Evolutionary conservation across 2,797 vertebrate species (phyloP), one percentile per base, ranked within the genome.

Genomic region (Helarctos malayanus): DNA sequence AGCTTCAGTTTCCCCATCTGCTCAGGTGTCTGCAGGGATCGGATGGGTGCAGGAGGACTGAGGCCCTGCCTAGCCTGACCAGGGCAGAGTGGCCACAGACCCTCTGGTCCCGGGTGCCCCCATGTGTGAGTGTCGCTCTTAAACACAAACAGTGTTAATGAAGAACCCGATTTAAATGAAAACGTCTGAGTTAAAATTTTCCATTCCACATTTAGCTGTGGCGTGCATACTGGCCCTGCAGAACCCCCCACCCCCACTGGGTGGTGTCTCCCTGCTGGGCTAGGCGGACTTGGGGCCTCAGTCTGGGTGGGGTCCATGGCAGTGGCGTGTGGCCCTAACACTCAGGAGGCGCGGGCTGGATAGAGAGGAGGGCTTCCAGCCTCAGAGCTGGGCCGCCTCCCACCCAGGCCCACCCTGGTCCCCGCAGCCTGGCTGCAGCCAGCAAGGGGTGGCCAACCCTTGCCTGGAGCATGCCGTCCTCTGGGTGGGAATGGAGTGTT

Each of bases 121-220:
- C 0, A 2, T 13, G 47, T 29, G 10, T 49, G 32, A 84, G 38
- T 21, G 56, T 49, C 27, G 21, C 41, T 81, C n/a, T 56, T 63
- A 89, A 13, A 82, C 47, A 29, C 80, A 73, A 75, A 69, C 29
- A 23, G 52, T 87, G 82, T 69, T 95, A 95, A 95, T 81, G 91
- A 97, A 97, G 89, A 96, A 54, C 81, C 56, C 5, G 35, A 78
- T 91, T 94, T 94, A 93, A 97, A 93, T 47, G 86, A 97, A 96
- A 93, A 93, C 8, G 18, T 59, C 97, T 95, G 89, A 97, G 94
- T 94, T 94, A 93, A 96, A 98, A 87, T 47, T 97, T 96, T 97
- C 95, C 89, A 27, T 87, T 93, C 89, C 80, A 78, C 91, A 38
- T 93, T 95, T 88, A 93, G 87, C 95, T 57, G 47, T n/a, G 69